Evolutionary conservation across 2,113 vertebrate genomes (phyloP), one percentile per base, ranked within the genome.

Genomic region (Ibidorhyncha struthersii): DNA sequence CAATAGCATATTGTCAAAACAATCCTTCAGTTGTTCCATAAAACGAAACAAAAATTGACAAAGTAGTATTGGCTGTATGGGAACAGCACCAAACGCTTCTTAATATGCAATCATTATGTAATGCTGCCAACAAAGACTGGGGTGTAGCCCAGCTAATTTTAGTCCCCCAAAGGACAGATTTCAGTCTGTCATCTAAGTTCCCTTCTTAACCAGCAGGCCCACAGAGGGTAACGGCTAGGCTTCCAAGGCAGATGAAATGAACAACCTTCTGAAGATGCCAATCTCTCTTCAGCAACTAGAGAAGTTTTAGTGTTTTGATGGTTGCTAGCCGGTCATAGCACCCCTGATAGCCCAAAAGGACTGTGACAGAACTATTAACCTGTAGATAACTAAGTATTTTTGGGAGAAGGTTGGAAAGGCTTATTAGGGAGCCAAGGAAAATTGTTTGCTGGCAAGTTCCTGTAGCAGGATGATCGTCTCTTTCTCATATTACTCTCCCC

Each of bases 1-100:
- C 94, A 92, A 97, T 96, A 96, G 9, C 32, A 76, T 76, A 90
- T 92, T 84, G 89, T 96, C 78, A 96, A 95, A 93, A 94, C 43
- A 91, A 90, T 83, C 47, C 81, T 97, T 94, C 70, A 84, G 65
- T 50, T 93, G 43, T 81, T 91, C 47, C 30, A 72, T 47, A 92
- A 59, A 93, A 63, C 84, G 90, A 65, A 96, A 74, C 14, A 53
- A 47, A 95, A 79, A 62, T 14, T 94, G 40, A 93, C 90, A 76
- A 93, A 84, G 25, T 38, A 67, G 21, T 61, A 73, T 76, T 70
- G 45, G 12, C 22, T 91, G 19, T 70, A 66, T 6, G 9, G 61
- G 86, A 97, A 94, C 72, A 93, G 49, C 72, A 93, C 14, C 50
- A 95, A 95, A 65, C 5, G 23, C 26, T 93, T 95, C 82, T 77